phyloP scores from a whole-genome alignment of 2,113 vertebrate species.

The Barbus barbus region DNA sequence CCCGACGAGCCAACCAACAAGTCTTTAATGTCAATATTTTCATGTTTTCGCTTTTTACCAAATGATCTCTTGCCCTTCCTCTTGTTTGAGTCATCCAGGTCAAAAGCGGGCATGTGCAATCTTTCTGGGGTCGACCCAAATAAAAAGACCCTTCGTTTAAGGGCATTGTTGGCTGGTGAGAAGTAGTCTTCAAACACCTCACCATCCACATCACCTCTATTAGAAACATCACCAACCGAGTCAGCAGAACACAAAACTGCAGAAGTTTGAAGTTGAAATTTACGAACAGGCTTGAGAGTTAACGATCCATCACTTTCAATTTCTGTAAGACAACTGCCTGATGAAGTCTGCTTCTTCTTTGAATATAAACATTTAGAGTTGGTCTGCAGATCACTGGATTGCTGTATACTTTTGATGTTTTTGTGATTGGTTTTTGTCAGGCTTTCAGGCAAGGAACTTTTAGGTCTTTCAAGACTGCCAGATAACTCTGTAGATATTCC shows the following conservation, averaged over 20 bases:
- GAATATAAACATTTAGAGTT: neutral
- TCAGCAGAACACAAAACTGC: conserved; percentile 29
- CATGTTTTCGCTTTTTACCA: conserved; percentile 58
- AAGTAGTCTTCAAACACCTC: conserved; percentile 86
- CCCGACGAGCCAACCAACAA: neutral
- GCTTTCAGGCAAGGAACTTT: neutral
- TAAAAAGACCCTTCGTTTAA: conserved; percentile 14
- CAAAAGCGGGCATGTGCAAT: conserved; percentile 58
- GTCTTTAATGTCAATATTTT: neutral
- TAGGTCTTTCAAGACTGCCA: conserved; percentile 43
- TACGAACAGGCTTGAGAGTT: conserved; percentile 27
- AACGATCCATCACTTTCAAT: conserved; percentile 9
- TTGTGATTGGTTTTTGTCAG: neutral
- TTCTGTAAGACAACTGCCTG: neutral
- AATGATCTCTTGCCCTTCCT: conserved; percentile 30
- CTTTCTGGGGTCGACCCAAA: conserved; percentile 31
- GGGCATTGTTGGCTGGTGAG: conserved; percentile 71
- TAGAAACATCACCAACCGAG: neutral
- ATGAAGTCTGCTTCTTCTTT: conserved; percentile 7
- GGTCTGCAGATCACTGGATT: conserved; percentile 32
- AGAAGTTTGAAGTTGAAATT: conserved; percentile 36
- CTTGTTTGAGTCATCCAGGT: conserved; percentile 58
- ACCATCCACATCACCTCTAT: conserved; percentile 54
- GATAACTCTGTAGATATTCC: neutral
- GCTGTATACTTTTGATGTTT: conserved; percentile 1